Conservation (phyloP, 2,888 invertebrate species). For the Drosophila percnosoma region DNA sequence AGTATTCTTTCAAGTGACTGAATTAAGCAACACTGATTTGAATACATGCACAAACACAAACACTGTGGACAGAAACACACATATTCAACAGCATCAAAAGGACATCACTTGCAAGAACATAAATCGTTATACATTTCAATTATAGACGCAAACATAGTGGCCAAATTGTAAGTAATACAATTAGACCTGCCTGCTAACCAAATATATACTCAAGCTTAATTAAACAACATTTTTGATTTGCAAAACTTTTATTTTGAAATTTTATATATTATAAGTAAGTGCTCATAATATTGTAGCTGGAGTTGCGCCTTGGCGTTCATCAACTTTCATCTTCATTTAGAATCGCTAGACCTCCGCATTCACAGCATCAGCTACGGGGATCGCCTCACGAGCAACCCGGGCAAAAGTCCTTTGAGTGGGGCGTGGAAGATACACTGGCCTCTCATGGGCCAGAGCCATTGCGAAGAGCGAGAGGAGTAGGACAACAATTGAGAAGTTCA, state of each 20-base stretch:
- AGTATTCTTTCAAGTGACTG: slow-evolving; percentile 12
- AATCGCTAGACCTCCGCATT: background rate
- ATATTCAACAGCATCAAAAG: background rate
- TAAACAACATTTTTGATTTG: background rate
- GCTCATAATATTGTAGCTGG: background rate
- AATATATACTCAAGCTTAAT: background rate
- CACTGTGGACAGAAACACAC: background rate
- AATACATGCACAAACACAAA: slow-evolving; percentile 8
- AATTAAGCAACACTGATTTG: slow-evolving; percentile 12
- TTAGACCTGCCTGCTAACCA: background rate
- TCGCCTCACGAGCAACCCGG: slow-evolving; percentile 30
- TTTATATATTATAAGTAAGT: background rate
- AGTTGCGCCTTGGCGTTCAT: background rate
- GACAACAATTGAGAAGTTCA: slow-evolving; percentile 36
- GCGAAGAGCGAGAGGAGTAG: slow-evolving; percentile 27
- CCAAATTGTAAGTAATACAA: background rate
- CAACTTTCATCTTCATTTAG: background rate
- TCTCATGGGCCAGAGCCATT: slow-evolving; percentile 17
- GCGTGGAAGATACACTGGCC: slow-evolving; percentile 12
- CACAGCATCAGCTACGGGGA: slow-evolving; percentile 3
- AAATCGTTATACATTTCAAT: background rate
- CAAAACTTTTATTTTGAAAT: background rate
- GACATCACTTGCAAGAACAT: background rate
- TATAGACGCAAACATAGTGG: background rate
- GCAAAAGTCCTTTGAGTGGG: slow-evolving; percentile 15